These are phyloP conservation scores for Probosciger aterrimus DNA, from an alignment of 2,113 vertebrate genomes.

Conservation along the genomic window DNA sequence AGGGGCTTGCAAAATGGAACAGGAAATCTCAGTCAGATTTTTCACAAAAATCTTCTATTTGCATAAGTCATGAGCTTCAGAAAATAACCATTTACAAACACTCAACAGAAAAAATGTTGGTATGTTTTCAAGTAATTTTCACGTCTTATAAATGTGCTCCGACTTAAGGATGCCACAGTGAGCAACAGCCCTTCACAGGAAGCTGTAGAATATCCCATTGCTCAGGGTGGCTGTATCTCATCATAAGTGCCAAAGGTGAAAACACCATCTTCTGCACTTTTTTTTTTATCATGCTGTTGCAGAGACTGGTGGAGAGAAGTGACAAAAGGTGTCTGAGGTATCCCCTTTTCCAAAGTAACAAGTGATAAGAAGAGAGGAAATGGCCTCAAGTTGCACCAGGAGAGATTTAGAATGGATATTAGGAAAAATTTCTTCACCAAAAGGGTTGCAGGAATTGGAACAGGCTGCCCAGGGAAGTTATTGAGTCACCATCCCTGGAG, in stretches of 20 bases:
- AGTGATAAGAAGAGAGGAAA: background rate
- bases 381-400: background rate
- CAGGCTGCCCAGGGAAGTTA: background rate
- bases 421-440: background rate
- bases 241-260: background rate
- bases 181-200: background rate
- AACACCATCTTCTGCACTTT: background rate
- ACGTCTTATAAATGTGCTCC: fast-evolving
- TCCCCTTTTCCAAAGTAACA: background rate
- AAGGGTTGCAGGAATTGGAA: background rate
- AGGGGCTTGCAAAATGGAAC: background rate
- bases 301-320: background rate
- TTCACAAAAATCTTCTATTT: background rate
- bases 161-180: background rate
- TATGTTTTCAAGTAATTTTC: background rate
- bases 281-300: background rate
- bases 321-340: background rate
- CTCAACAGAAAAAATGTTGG: background rate
- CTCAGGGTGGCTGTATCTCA: background rate
- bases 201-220: background rate
- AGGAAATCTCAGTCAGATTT: background rate
- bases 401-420: background rate
- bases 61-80: background rate
- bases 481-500: background rate
- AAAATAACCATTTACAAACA: background rate